These are phyloP conservation scores for Drosophila glabriapex DNA, from an alignment of 2,888 invertebrate species.

Conservation along the genomic window DNA sequence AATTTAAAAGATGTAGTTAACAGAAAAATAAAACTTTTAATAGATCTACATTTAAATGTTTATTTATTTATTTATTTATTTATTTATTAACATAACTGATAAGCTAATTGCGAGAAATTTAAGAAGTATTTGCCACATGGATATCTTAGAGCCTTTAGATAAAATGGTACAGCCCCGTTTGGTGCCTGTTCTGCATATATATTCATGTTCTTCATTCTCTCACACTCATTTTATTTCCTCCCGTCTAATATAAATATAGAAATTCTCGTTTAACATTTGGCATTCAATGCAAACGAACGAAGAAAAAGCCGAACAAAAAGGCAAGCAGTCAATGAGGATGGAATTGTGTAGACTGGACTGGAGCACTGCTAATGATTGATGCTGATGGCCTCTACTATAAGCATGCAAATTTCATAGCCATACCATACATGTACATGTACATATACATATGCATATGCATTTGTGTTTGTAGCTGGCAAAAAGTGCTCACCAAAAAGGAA, in stretches of 20 bases:
- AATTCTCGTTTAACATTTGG: conserved; percentile 42
- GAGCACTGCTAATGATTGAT: conserved; percentile 65
- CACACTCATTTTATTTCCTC: background rate
- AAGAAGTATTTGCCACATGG: background rate
- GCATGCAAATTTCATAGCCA: conserved; percentile 42
- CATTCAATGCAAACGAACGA: conserved; percentile 44
- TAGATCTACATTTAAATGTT: background rate
- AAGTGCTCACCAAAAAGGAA: conserved; percentile 66
- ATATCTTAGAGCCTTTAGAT: background rate
- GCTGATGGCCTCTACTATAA: conserved; percentile 46
- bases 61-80: background rate
- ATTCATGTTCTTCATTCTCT: background rate
- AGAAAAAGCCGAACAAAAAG: conserved; percentile 40
- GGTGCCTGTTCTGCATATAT: too few relatives aligned
- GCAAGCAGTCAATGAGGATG: conserved; percentile 32
- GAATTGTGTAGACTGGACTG: conserved; percentile 35
- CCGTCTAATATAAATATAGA: conserved; percentile 33
- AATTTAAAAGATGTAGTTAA: background rate
- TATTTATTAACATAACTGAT: background rate
- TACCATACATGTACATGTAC: conserved; percentile 33
- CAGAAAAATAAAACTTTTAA: too few relatives aligned
- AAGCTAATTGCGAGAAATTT: background rate
- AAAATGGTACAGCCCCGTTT: background rate
- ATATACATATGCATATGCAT: conserved; percentile 1
- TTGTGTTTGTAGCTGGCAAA: conserved; percentile 22